Evolutionary conservation across 2,797 vertebrate genomes (phyloP).

Genomic region (Sylvilagus floridanus): DNA sequence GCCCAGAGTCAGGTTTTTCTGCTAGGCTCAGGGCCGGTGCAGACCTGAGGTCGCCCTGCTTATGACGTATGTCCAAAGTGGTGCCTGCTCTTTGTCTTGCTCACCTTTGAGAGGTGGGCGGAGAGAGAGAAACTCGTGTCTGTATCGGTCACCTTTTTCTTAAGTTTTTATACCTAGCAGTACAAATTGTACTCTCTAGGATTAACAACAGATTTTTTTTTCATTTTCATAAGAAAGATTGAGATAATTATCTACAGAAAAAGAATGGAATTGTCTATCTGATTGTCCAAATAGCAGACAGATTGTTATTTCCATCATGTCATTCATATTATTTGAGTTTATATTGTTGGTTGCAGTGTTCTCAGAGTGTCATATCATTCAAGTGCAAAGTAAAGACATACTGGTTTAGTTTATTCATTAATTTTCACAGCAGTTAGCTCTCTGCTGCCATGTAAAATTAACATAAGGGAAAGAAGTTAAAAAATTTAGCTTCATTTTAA

Average conservation of each 20-base stretch:
- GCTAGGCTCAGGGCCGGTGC: too few species aligned
- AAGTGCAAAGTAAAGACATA: slow-evolving; percentile 85
- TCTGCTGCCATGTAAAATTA: slow-evolving; percentile 89
- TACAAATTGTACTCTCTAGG: not conserved
- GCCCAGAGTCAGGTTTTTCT: too few species aligned
- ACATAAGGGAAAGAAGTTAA: slow-evolving; percentile 83
- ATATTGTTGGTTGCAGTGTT: slow-evolving; percentile 82
- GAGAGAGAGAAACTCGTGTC: too few species aligned
- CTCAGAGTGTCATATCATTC: slow-evolving; percentile 80
- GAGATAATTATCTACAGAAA: not conserved
- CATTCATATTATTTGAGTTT: slow-evolving; percentile 66
- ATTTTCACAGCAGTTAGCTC: slow-evolving; percentile 89
- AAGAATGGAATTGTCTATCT: not conserved
- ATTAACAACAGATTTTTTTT: not conserved
- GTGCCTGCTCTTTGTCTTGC: too few species aligned
- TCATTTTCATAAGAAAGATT: not conserved
- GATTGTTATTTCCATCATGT: slow-evolving; percentile 61
- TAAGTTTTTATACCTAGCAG: not conserved
- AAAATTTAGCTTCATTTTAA: slow-evolving; percentile 86
- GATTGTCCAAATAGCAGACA: slow-evolving; percentile 45
- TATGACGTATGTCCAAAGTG: too few species aligned
- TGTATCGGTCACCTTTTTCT: too few species aligned
- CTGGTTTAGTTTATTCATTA: slow-evolving; percentile 87
- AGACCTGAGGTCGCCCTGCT: too few species aligned
- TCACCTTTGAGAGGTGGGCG: too few species aligned